Base-by-base conservation (phyloP, 2,797 vertebrate genomes). In the Botia almorhae region DNA sequence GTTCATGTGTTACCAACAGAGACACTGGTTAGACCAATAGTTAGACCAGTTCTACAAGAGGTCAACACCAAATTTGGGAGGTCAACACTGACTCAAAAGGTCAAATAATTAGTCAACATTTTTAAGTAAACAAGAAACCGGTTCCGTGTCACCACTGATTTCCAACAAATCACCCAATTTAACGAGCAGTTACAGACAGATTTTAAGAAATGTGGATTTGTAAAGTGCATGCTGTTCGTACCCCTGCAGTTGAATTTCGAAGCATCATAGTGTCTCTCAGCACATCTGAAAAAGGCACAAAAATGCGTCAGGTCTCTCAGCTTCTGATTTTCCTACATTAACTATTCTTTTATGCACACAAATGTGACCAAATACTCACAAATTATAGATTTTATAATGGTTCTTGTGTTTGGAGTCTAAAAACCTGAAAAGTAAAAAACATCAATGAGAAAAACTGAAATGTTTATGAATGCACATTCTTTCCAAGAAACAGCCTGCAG, bases 321-420 rank as follows among this genome's bases (percentile, higher is more conserved):
- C 21, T 16, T 12, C 7, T 16, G 11, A 23, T 67, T 51, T n/a
- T 50, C 16, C 33, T 46, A 71, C 3, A 19, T 33, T 63, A 58
- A 21, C 17, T 12, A n/a, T 7, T 69, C 46, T 14, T 50, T 26
- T 19, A 17, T 71, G 65, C 29, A 50, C 7, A 43, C 7, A 36
- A 73, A 53, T 61, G 26, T 13, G 23, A 55, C 0, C 13, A 21
- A 68, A 74, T 95, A 98, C 98, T 99, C 96, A 99, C 98, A 99
- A 95, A 95, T 99, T 99, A 96, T 99, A 99, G 95, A 99, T 99
- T 95, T 99, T 99, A 93, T 99, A 99, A 98, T 98, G 97, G 94
- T 99, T 97, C 97, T 97, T 98, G 96, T 94, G 94, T 82, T 94
- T 94, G 21, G 93, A 94, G 82, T 94, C 94, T 80, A 94, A 90